Base-by-base conservation (phyloP, 2,113 vertebrate species). In the Anas platyrhynchos region DNA sequence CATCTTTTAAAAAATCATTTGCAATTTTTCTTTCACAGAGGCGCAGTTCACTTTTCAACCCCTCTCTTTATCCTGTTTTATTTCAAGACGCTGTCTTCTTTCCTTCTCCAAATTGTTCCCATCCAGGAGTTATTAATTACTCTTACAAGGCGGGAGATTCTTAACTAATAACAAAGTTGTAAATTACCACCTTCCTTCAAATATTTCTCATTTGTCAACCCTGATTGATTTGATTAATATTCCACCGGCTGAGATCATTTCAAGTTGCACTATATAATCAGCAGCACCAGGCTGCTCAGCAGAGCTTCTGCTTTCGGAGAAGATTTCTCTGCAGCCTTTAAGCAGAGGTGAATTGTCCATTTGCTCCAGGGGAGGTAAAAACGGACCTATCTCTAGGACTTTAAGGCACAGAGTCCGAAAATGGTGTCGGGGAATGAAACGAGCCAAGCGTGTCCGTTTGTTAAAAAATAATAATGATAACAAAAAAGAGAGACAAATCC, bases 121-220 rank as follows among this genome's bases (percentile, higher is more conserved):
- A 81, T 97, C 90, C 96, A 89, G 94, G 94, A 95, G 80, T 98
- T 98, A 98, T 98, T 98, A 98, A 98, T 98, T 98, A 98, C 97
- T 91, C 84, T 92, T 98, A 98, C 97, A 98, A 98, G 96, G 95
- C 95, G 80, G 96, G 93, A 86, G 86, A 98, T 97, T 98, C 97
- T 98, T 98, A 98, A 98, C 97, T 98, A 98, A 98, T 97, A 98
- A 97, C 97, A 96, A 98, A 98, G 97, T 98, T 98, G 98, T 98
- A 98, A 98, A 98, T 98, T 98, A 97, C 94, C 97, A 96, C 97
- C 96, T 98, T 98, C 97, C 95, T 95, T 97, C 96, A 94, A 94
- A 97, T 98, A 98, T 98, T 98, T 97, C 97, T 97, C 97, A 97
- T 98, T 96, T 98, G 98, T 98, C 98, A 98, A 83, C 91, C 95